Conservation (phyloP, 2,113 vertebrate species). For the Turdus rufiventris region DNA sequence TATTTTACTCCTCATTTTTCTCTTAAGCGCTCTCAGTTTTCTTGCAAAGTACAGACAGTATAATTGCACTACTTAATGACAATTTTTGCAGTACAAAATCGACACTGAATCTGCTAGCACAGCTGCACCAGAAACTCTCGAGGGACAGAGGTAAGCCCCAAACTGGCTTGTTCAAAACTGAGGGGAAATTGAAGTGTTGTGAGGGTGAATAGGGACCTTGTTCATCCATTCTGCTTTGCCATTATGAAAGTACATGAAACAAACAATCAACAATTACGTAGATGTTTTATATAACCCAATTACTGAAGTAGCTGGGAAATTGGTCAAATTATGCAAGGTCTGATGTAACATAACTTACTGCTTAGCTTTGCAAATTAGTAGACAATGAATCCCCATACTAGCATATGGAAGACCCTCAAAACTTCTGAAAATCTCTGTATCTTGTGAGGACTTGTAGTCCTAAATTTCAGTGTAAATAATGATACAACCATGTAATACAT, state of each 20-base stretch:
- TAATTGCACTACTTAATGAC: not conserved
- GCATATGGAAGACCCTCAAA: not conserved
- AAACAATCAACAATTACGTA: not conserved
- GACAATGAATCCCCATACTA: not conserved
- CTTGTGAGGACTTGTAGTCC: not conserved
- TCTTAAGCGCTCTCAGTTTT: not conserved
- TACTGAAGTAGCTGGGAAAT: not conserved
- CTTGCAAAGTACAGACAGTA: not conserved
- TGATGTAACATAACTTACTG: not conserved
- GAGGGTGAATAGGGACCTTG: not conserved
- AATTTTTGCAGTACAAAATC: not conserved
- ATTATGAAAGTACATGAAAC: not conserved
- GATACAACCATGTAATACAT: not conserved
- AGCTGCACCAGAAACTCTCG: not conserved
- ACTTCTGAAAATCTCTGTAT: not conserved
- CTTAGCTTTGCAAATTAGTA: not conserved
- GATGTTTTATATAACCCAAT: not conserved
- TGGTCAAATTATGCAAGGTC: not conserved
- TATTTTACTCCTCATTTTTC: not conserved
- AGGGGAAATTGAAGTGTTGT: not conserved
- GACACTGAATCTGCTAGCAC: not conserved
- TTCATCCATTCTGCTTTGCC: not conserved
- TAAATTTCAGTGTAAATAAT: not conserved
- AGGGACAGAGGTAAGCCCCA: not conserved
- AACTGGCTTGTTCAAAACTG: not conserved